phyloP scores from a whole-genome alignment of 2,888 invertebrate genomes.

The Fissipunctia ypsillon region DNA sequence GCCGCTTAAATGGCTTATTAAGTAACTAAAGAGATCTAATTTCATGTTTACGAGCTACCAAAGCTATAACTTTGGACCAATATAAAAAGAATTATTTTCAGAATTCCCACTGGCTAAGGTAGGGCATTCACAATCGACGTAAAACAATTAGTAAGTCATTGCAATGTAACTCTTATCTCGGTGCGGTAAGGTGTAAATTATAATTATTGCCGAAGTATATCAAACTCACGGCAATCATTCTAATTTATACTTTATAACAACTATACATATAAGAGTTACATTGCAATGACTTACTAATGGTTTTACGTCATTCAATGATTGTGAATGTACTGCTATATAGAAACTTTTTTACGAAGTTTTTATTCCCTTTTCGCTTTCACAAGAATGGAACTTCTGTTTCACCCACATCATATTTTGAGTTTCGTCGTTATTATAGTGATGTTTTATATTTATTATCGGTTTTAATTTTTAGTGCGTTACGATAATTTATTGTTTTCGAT shows the following conservation, averaged over 20 bases:
- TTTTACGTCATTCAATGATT: background rate
- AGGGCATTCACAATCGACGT: background rate
- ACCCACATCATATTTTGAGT: constrained; percentile 6
- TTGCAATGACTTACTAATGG: background rate
- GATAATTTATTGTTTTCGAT: constrained; percentile 61
- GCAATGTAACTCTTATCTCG: background rate
- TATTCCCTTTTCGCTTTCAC: background rate
- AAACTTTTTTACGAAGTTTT: background rate
- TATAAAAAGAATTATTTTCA: background rate
- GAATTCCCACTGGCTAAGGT: constrained; percentile 21
- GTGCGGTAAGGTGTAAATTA: background rate
- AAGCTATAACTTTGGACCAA: constrained; percentile 45
- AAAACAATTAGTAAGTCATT: background rate
- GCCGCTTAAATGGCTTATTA: constrained; percentile 67
- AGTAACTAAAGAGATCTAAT: constrained; percentile 60
- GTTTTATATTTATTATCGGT: constrained; percentile 57
- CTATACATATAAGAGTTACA: background rate
- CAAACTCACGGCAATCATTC: background rate
- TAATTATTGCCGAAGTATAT: background rate
- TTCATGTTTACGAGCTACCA: constrained; percentile 66
- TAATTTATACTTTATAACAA: background rate
- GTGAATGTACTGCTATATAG: background rate
- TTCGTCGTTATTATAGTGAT: constrained; percentile 43
- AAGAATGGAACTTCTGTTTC: constrained; percentile 21
- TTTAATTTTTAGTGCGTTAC: constrained; percentile 64